These are phyloP conservation scores for Pristionchus exspectatus DNA, from an alignment of 2,888 invertebrate species.

Conservation along the genomic window DNA sequence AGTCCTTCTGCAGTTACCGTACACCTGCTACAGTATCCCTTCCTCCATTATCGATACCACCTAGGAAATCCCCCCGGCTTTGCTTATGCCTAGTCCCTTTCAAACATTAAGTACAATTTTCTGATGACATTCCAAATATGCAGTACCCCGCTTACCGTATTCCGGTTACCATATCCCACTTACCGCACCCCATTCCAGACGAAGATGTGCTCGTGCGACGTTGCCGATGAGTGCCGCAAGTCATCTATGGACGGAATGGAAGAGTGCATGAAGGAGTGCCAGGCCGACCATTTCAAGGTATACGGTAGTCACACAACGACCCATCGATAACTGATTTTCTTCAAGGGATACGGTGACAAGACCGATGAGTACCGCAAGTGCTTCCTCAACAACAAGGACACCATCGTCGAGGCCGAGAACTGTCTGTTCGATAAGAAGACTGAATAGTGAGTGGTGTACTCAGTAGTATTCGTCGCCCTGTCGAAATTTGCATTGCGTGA, in stretches of 20 bases:
- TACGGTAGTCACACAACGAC: neutral
- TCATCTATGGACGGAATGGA: neutral
- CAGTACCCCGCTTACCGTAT: neutral
- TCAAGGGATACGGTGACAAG: neutral
- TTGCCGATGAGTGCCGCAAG: neutral
- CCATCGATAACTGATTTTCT: neutral
- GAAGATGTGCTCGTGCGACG: conserved; percentile 1
- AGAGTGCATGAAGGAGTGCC: neutral
- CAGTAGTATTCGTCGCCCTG: neutral
- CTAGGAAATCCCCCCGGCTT: neutral
- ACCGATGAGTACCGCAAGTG: neutral
- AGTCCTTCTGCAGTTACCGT: neutral
- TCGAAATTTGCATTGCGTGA: neutral
- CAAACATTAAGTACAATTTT: neutral
- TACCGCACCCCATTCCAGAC: neutral
- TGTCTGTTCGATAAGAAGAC: neutral
- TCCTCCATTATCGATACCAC: neutral
- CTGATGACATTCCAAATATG: neutral
- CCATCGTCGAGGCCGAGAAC: conserved; percentile 6
- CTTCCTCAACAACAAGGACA: neutral
- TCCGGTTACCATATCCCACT: neutral
- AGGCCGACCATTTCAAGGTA: neutral
- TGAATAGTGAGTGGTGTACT: conserved; percentile 3
- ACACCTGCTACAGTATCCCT: neutral
- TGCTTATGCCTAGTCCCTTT: neutral